Percentiles rank a stretch among this genome's conserved stretches.
Conservation (phyloP, 1,140 invertebrate genomes). For the Geopemphigus sp. region DNA sequence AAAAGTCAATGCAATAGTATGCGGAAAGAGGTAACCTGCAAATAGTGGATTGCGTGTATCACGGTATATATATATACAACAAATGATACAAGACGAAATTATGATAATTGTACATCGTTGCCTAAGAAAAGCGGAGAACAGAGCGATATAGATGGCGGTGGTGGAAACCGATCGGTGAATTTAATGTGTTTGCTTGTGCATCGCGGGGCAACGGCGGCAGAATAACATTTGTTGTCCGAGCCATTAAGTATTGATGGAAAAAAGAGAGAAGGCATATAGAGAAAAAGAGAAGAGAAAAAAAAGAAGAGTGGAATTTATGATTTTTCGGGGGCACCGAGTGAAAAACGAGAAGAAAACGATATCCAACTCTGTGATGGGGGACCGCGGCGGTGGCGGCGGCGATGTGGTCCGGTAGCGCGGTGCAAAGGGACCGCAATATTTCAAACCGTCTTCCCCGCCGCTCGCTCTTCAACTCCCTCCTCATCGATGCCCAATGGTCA, state of each 20-base stretch:
- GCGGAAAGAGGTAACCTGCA: too few species aligned
- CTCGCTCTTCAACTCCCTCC: background rate
- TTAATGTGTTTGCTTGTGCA: conserved; percentile 48
- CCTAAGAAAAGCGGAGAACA: background rate
- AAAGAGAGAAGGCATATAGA: conserved; percentile 10
- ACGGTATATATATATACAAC: background rate
- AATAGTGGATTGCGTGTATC: too few species aligned
- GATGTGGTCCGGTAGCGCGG: background rate
- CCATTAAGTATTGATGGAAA: conserved; percentile 50
- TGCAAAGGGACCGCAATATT: conserved; percentile 47
- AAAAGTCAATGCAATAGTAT: too few species aligned
- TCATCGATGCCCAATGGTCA: conserved; percentile 32
- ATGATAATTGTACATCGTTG: conserved; percentile 40
- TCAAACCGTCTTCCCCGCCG: conserved; percentile 33
- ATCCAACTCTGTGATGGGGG: conserved; percentile 1
- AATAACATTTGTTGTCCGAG: conserved; percentile 50
- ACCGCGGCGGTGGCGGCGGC: background rate
- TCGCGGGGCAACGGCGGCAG: conserved; percentile 3
- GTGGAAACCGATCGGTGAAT: conserved; percentile 25
- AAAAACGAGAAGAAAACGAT: conserved; percentile 50
- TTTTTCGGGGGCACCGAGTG: conserved; percentile 48
- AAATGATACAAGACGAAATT: conserved; percentile 15
- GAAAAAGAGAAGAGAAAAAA: background rate
- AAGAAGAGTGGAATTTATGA: conserved; percentile 47
- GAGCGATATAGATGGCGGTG: background rate